A percentile compares a stretch with the other conserved stretches of the same genome.
phyloP scores from a whole-genome alignment of 2,888 invertebrate species.

The Catonia carolina region DNA sequence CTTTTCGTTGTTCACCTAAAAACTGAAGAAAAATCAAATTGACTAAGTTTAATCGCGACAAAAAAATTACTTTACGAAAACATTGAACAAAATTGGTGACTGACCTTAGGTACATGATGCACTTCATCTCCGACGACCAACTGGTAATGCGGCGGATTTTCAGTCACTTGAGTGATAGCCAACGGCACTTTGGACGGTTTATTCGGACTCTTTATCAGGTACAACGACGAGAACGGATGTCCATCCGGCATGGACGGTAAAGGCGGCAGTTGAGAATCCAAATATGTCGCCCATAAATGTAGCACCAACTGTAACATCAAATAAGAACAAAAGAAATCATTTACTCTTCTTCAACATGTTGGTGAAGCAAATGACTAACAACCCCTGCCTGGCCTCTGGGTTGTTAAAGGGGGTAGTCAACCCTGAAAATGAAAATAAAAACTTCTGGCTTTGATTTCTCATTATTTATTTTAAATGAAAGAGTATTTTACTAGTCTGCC shows the following conservation, averaged over 20 bases:
- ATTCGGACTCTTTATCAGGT: constrained; percentile 45
- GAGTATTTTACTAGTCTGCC: too few species aligned
- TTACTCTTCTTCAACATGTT: not conserved
- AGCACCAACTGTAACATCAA: constrained; percentile 60
- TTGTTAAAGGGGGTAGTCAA: too few species aligned
- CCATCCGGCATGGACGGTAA: constrained; percentile 60
- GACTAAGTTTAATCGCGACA: too few species aligned
- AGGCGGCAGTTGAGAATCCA: constrained; percentile 58
- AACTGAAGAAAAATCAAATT: too few species aligned
- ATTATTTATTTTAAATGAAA: too few species aligned
- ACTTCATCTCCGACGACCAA: constrained; percentile 59
- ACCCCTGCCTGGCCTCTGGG: too few species aligned
- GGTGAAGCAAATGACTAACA: not conserved
- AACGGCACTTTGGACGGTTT: constrained; percentile 49
- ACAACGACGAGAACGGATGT: constrained; percentile 54
- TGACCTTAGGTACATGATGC: constrained; percentile 59
- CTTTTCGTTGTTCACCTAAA: too few species aligned
- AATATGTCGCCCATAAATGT: constrained; percentile 76
- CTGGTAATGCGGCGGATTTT: constrained; percentile 65
- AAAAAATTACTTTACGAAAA: too few species aligned
- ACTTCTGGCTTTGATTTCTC: too few species aligned
- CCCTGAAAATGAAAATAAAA: too few species aligned
- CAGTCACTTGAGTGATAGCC: constrained; percentile 54
- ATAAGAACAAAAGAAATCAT: not conserved
- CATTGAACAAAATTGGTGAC: too few species aligned